Evolutionary conservation across 2,888 invertebrate genomes (phyloP).

Genomic region (Hypomecis punctinalis): DNA sequence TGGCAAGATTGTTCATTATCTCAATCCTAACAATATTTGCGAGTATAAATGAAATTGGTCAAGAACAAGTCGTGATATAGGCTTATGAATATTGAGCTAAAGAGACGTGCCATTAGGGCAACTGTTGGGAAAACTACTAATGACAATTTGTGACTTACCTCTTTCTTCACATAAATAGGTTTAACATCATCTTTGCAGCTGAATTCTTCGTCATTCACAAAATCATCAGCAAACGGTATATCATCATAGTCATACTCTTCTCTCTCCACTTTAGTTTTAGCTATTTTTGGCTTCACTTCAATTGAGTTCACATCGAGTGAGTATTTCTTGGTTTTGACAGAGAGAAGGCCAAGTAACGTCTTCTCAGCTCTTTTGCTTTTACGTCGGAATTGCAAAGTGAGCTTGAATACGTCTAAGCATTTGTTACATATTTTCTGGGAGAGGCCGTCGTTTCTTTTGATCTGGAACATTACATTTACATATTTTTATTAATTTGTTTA

Average conservation of each 20-base stretch:
- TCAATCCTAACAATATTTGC: too few relatives aligned
- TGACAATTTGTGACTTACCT: slow-evolving; percentile 26
- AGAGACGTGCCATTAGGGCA: too few relatives aligned
- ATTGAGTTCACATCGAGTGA: background rate
- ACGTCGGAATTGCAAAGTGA: slow-evolving; percentile 61
- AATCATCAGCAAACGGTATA: slow-evolving; percentile 35
- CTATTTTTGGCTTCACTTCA: slow-evolving; percentile 32
- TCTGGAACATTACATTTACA: slow-evolving; percentile 51
- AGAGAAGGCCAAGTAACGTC: slow-evolving; percentile 49
- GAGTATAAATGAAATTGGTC: too few relatives aligned
- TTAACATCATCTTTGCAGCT: slow-evolving; percentile 30
- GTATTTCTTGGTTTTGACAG: slow-evolving; percentile 16
- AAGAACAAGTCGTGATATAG: too few relatives aligned
- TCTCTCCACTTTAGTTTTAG: slow-evolving; percentile 25
- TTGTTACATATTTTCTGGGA: slow-evolving; percentile 69
- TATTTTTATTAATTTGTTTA: background rate
- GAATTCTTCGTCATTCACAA: slow-evolving; percentile 36
- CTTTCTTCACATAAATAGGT: slow-evolving; percentile 26
- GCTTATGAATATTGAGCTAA: too few relatives aligned
- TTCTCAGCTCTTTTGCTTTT: slow-evolving; percentile 63
- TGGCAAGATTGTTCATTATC: too few relatives aligned
- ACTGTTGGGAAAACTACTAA: too few relatives aligned
- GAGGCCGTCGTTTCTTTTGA: slow-evolving; percentile 66
- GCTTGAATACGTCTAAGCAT: slow-evolving; percentile 58
- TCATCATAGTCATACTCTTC: slow-evolving; percentile 37